These are phyloP conservation scores for Entosphenus tridentatus DNA, from an alignment of 2,113 vertebrate genomes.

Conservation along the genomic window DNA sequence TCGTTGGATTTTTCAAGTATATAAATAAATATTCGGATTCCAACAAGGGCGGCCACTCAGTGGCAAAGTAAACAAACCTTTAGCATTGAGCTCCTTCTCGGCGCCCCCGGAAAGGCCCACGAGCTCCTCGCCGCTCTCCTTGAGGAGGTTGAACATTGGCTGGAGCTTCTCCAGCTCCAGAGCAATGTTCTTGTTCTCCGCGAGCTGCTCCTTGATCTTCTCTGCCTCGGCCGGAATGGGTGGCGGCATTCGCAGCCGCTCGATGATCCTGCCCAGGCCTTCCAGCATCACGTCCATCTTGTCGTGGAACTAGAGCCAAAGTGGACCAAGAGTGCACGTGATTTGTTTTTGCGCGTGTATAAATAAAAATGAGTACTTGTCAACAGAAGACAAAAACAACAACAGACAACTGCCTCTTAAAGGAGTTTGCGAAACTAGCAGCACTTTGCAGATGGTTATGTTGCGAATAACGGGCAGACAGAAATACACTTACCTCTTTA, in stretches of 20 bases:
- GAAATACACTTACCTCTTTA: too few species aligned
- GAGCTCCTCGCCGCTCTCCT: slow-evolving; percentile 1
- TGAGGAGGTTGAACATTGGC: background rate
- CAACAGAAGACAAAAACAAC: too few species aligned
- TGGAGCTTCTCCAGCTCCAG: slow-evolving; percentile 3
- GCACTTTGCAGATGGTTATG: too few species aligned
- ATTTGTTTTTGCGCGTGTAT: too few species aligned
- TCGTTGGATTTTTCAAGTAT: too few species aligned
- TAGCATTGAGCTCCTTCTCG: slow-evolving; percentile 61
- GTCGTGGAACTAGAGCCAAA: background rate
- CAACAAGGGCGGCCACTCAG: too few species aligned
- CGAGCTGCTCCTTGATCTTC: slow-evolving; percentile 4
- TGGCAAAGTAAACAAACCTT: slow-evolving; percentile 28
- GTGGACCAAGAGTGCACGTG: too few species aligned
- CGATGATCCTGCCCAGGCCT: background rate
- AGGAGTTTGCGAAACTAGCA: too few species aligned
- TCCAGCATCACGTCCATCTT: slow-evolving; percentile 3
- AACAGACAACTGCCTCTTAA: too few species aligned
- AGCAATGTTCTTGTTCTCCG: background rate
- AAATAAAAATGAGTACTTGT: too few species aligned
- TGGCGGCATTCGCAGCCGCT: background rate
- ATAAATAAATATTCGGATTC: too few species aligned
- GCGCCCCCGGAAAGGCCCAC: slow-evolving; percentile 22
- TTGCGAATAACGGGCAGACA: too few species aligned
- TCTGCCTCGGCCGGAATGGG: slow-evolving; percentile 5